Base-by-base conservation (phyloP, 2,797 vertebrate genomes). In the Pitangus sulphuratus region DNA sequence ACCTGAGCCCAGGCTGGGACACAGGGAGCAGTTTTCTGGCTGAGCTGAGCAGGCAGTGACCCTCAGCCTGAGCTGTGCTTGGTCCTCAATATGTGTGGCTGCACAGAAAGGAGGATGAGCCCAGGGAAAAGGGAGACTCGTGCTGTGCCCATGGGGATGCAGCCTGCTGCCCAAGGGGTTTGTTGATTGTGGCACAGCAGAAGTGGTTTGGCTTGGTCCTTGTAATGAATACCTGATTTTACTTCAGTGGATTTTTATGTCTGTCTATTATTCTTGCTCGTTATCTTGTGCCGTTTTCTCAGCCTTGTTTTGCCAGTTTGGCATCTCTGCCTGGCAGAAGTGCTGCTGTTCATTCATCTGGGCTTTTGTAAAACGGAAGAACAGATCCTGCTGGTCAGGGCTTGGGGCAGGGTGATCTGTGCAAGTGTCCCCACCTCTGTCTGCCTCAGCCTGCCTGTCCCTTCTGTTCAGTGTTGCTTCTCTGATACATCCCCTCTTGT, bases 251-350 rank as follows among this genome's bases (percentile, higher is more conserved):
- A 53, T 92, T 92, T 89, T 74, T 47, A 40, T 45, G 39, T 65
- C 65, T 53, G 2, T 74, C 31, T 87, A 37, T 65, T 78, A 9
- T 86, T 95, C 39, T 74, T 90, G 25, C 30, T 81, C 60, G 71
- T 54, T 87, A 48, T 40, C 84, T 92, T 87, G 40, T 51, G 84
- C 90, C 95, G 89, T 97, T 94, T 96, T 72, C 82, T 96, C 87
- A 82, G 95, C 94, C 91, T 95, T 90, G 81, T 94, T 91, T 84
- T 92, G 94, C 92, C 93, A 89, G 86, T 90, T 91, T 96, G 92
- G 87, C 75, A 53, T 40, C 69, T 80, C 75, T 85, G 62, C 84
- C 87, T 96, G 95, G 90, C 87, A 74, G 35, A 78, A 94, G 39
- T 57, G 76, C 50, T 92, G 62, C 65, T 75, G 11, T 82, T 90